phyloP scores from a whole-genome alignment of 2,113 vertebrate genomes.

The Boulengeromyrus knoepffleri region DNA sequence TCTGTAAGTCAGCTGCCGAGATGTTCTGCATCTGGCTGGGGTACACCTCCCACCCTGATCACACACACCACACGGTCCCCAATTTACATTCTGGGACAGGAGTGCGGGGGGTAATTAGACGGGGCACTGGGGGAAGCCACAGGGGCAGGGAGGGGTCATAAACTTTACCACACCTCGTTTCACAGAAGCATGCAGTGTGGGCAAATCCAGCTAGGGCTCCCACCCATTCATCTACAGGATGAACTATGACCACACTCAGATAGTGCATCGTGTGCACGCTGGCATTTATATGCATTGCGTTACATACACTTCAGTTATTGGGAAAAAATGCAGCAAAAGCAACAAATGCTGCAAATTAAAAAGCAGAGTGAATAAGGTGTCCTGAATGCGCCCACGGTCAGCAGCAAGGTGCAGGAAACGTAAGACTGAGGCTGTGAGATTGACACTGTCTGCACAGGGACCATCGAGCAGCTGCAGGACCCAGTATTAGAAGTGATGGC shows the following conservation, averaged over 20 bases:
- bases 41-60: constrained; percentile 20
- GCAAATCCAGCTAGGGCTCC: neutral
- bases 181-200: neutral
- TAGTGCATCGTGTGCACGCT: neutral
- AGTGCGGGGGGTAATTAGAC: constrained; percentile 23
- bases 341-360: neutral
- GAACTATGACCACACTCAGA: neutral
- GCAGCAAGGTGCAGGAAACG: neutral
- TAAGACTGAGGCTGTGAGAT: constrained; percentile 40
- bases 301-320: neutral
- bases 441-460: constrained; percentile 58
- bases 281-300: neutral
- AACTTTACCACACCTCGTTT: constrained; percentile 8
- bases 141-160: neutral
- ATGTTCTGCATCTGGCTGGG: constrained; percentile 15
- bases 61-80: constrained; percentile 16
- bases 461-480: constrained; percentile 60
- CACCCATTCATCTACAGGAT: neutral
- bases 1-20: neutral
- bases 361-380: neutral
- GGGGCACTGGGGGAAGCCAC: neutral
- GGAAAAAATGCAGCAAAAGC: neutral
- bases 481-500: constrained; percentile 66
- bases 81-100: constrained; percentile 19
- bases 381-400: neutral